Percentiles rank a stretch among this genome's conserved stretches.
Conservation (phyloP, 2,797 vertebrate species). For the Hemitrygon akajei region DNA sequence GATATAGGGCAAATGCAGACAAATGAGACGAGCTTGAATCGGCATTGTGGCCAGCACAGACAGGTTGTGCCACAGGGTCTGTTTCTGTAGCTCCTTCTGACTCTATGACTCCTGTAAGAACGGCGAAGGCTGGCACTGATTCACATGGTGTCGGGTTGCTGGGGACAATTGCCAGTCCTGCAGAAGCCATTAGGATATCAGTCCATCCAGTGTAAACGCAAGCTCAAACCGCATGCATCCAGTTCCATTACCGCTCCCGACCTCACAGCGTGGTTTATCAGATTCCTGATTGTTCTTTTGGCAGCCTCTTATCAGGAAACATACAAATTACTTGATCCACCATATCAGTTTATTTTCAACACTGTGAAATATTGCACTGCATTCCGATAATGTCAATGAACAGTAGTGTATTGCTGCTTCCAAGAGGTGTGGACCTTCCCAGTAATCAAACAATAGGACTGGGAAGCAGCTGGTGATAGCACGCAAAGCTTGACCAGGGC, state of each 20-base stretch:
- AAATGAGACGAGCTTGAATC: too few species aligned
- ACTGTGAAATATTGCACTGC: neutral
- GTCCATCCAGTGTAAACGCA: neutral
- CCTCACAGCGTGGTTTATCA: neutral
- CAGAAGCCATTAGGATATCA: neutral
- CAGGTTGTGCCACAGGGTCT: too few species aligned
- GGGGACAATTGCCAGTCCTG: neutral
- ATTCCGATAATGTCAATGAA: neutral
- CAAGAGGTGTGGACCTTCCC: conserved; percentile 10
- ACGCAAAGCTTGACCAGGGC: neutral
- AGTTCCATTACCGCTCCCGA: neutral
- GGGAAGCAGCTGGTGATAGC: conserved; percentile 22
- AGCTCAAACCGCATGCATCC: too few species aligned
- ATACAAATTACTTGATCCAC: neutral
- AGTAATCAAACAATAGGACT: neutral
- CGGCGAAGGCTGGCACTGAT: neutral
- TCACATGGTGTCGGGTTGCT: neutral
- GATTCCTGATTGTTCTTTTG: neutral
- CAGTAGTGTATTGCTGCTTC: neutral
- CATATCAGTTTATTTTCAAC: conserved; percentile 4
- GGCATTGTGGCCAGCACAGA: too few species aligned
- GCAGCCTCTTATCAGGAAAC: neutral
- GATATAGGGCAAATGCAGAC: too few species aligned
- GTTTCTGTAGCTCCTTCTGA: too few species aligned
- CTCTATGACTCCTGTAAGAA: neutral